Percentiles rank a stretch among this genome's conserved stretches.
phyloP scores from a whole-genome alignment of 64 coral and sea anemone genomes.

The Pachyseris speciosa region DNA sequence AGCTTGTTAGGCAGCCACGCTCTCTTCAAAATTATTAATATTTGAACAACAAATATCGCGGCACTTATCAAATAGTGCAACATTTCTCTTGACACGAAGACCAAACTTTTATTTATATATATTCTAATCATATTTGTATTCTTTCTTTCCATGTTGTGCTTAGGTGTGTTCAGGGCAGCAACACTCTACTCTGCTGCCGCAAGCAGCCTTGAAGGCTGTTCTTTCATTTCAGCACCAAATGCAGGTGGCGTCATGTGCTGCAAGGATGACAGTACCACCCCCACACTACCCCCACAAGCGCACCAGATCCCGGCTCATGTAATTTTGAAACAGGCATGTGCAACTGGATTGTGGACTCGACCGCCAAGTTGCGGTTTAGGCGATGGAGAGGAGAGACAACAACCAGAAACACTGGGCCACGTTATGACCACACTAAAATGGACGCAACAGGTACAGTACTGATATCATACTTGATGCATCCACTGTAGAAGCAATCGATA shows the following conservation, averaged over 20 bases:
- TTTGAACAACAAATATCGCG: too few species aligned
- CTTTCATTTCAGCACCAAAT: conserved; percentile 49
- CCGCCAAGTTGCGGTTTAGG: not conserved
- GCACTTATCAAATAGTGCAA: too few species aligned
- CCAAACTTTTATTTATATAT: too few species aligned
- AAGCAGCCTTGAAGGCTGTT: conserved; percentile 69
- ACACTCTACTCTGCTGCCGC: conserved; percentile 64
- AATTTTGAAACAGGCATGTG: conserved; percentile 70
- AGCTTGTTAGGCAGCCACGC: too few species aligned
- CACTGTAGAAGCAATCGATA: not conserved
- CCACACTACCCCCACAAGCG: conserved; percentile 39
- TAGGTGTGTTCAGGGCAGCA: conserved; percentile 51
- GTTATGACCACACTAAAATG: conserved; percentile 89
- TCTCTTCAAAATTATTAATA: too few species aligned
- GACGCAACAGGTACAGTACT: conserved; percentile 54
- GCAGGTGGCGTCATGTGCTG: conserved; percentile 95
- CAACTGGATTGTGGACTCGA: conserved; percentile 51
- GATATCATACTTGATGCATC: too few species aligned
- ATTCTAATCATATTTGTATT: not conserved
- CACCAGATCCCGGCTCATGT: conserved; percentile 75
- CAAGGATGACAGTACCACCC: conserved; percentile 72
- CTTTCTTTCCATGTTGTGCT: not conserved
- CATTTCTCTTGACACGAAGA: too few species aligned
- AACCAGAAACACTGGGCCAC: conserved; percentile 83
- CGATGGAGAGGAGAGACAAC: conserved; percentile 69